These are phyloP conservation scores for Carettochelys insculpta DNA, from an alignment of 2,113 vertebrate genomes.

Conservation along the genomic window DNA sequence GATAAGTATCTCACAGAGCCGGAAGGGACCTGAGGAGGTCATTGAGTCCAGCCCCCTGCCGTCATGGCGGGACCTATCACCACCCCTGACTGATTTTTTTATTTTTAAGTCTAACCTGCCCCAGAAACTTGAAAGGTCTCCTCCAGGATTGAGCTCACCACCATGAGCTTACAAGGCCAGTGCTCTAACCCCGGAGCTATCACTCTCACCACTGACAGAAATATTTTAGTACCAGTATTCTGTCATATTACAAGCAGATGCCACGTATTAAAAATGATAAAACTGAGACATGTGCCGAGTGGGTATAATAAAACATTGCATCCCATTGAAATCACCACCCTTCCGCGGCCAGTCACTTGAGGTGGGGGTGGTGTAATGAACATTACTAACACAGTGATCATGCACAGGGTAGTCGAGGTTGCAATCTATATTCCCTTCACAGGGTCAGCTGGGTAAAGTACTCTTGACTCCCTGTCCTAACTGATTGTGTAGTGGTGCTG, in stretches of 20 bases:
- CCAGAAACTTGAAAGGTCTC: too few species aligned
- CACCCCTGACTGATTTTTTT: too few species aligned
- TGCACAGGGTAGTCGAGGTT: fast-evolving
- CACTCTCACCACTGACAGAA: too few species aligned
- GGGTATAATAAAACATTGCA: not conserved
- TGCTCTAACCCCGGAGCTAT: too few species aligned
- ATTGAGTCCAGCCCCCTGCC: too few species aligned
- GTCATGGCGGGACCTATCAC: too few species aligned
- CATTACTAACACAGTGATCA: not conserved
- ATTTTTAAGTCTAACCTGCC: too few species aligned
- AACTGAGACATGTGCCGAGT: not conserved
- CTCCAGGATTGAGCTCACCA: too few species aligned
- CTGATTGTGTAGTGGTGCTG: not conserved
- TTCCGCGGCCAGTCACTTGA: not conserved
- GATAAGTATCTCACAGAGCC: too few species aligned
- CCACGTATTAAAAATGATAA: not conserved
- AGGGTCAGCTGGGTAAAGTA: not conserved
- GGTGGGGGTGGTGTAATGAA: not conserved
- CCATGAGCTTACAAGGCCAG: too few species aligned
- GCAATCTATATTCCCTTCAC: not conserved
- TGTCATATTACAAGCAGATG: not conserved
- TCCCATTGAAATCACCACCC: not conserved
- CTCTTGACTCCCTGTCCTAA: not conserved
- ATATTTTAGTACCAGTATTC: not conserved
- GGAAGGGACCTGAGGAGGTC: too few species aligned